These are phyloP conservation scores for Gnathonemus echidnorhynchus DNA, from an alignment of 2,113 vertebrate species.

Conservation along the genomic window DNA sequence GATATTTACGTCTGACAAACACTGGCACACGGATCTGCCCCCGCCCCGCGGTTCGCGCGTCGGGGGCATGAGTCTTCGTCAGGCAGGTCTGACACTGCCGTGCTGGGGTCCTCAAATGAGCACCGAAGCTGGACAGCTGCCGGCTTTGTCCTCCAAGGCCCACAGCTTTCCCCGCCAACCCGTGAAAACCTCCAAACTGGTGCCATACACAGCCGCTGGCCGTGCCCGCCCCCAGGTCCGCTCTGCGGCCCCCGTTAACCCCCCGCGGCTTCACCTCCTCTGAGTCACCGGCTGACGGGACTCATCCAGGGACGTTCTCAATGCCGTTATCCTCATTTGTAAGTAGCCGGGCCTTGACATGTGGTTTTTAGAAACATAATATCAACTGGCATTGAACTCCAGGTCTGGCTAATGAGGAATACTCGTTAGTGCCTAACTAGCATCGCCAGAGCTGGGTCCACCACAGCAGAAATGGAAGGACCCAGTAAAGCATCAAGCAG, in stretches of 20 bases:
- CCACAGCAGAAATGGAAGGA: neutral
- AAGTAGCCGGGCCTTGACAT: neutral
- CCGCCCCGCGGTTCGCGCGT: conserved; percentile 33
- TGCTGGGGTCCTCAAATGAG: conserved; percentile 38
- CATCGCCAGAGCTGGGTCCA: neutral
- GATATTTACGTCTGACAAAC: conserved; percentile 46
- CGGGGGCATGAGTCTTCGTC: conserved; percentile 38
- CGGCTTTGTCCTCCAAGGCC: conserved; percentile 26
- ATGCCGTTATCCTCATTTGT: neutral
- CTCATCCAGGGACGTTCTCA: neutral
- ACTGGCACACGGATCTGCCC: conserved; percentile 37
- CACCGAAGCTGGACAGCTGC: conserved; percentile 41
- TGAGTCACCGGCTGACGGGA: neutral
- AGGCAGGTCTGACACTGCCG: conserved; percentile 38
- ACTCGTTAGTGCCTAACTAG: neutral
- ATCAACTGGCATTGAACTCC: neutral
- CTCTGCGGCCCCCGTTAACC: neutral
- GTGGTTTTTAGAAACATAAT: neutral
- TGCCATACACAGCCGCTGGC: neutral
- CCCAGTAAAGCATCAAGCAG: neutral
- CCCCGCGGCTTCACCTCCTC: neutral
- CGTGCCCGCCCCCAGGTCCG: neutral
- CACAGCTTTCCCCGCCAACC: neutral
- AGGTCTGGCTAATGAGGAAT: neutral
- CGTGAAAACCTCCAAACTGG: neutral